Conservation (phyloP, 2,888 invertebrate species). For the Microdon myrmicae region DNA sequence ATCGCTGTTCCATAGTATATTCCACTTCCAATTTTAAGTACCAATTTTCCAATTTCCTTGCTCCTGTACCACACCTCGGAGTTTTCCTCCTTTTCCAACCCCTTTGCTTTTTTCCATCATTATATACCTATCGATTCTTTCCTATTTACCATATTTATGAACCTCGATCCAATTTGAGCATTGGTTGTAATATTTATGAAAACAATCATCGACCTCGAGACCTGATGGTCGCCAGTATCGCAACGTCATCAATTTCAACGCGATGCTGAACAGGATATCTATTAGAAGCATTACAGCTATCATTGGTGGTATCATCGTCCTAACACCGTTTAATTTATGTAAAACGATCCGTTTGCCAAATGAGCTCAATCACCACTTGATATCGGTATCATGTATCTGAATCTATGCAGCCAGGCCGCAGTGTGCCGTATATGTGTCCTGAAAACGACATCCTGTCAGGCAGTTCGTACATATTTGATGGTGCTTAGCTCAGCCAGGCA, state of each 20-base stretch:
- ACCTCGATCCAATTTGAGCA: too few relatives aligned
- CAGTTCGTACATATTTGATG: slow-evolving; percentile 39
- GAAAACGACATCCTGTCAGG: too few relatives aligned
- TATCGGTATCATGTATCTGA: slow-evolving; percentile 27
- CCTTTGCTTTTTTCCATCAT: too few relatives aligned
- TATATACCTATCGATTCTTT: too few relatives aligned
- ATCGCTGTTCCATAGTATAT: too few relatives aligned
- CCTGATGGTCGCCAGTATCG: neutral
- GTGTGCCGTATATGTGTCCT: neutral
- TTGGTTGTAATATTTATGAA: slow-evolving; percentile 1
- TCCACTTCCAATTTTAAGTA: too few relatives aligned
- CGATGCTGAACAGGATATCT: neutral
- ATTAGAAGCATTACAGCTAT: slow-evolving; percentile 25
- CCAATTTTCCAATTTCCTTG: too few relatives aligned
- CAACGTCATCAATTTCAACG: slow-evolving; percentile 11
- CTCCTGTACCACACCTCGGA: too few relatives aligned
- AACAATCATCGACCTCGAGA: slow-evolving; percentile 1
- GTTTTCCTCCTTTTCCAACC: too few relatives aligned
- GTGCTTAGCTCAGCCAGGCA: slow-evolving; percentile 39
- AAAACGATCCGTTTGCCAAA: slow-evolving; percentile 46
- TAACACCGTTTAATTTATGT: slow-evolving; percentile 44
- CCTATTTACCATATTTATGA: too few relatives aligned
- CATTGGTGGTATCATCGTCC: slow-evolving; percentile 28
- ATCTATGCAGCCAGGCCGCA: too few relatives aligned
- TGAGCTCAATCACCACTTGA: slow-evolving; percentile 45